Evolutionary conservation across 2,888 invertebrate genomes (phyloP).

Genomic region (Punctoribates punctum): DNA sequence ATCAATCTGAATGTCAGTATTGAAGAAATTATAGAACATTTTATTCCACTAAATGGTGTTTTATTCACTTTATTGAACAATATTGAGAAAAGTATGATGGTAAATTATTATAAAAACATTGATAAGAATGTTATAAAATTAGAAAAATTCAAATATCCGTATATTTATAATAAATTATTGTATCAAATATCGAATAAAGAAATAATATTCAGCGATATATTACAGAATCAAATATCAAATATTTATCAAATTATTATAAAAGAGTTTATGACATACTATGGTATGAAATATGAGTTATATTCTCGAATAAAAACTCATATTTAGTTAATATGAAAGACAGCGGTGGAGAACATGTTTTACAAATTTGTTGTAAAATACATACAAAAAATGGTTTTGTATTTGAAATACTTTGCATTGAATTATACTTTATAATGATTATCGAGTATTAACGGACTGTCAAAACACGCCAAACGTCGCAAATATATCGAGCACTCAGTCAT

Average conservation of each 20-base stretch:
- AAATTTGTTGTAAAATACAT: constrained; percentile 1
- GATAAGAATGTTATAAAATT: background rate
- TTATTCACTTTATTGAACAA: no score
- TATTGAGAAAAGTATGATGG: no score
- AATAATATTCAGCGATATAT: background rate
- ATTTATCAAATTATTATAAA: background rate
- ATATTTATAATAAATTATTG: no score
- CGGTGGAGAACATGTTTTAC: constrained; percentile 26
- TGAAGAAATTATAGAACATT: no score
- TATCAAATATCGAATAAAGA: background rate
- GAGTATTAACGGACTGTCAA: background rate
- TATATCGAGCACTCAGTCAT: background rate
- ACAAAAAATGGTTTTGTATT: background rate
- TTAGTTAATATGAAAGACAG: constrained; percentile 14
- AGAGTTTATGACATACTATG: background rate
- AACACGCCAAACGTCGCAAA: background rate
- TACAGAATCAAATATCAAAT: background rate
- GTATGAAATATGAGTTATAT: background rate
- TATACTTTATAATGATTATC: constrained; percentile 28
- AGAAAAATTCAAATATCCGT: no score
- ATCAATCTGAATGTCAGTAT: no score
- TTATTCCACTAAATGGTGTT: no score
- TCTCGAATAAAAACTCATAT: no score
- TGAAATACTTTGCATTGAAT: constrained; percentile 27
- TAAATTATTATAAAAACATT: background rate